A percentile compares a stretch with the other conserved stretches of the same genome.
Conservation (phyloP, 2,888 invertebrate species). For the Cerastis rubricosa region DNA sequence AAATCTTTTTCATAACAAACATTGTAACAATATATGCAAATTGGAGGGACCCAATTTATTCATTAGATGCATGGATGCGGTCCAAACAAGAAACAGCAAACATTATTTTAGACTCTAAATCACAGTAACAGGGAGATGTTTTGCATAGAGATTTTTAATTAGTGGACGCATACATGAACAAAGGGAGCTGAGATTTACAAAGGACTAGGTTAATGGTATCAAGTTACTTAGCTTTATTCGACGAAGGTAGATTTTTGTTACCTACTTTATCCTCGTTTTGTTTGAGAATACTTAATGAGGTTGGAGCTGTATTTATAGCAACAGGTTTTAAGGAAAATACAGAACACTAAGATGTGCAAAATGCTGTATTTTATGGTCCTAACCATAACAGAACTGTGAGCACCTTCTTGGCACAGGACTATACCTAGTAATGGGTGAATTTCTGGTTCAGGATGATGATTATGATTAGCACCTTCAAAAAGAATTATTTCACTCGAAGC, state of each 20-base stretch:
- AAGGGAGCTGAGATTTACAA: conserved; percentile 27
- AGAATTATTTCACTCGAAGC: not conserved
- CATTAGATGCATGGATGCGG: conserved; percentile 68
- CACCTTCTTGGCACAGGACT: too few relatives aligned
- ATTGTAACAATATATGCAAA: conserved; percentile 66
- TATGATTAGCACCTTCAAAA: not conserved
- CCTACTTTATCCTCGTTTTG: conserved; percentile 12
- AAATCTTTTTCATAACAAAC: conserved; percentile 40
- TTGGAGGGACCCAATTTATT: conserved; percentile 72
- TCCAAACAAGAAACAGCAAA: conserved; percentile 63
- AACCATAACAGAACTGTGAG: not conserved
- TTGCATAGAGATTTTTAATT: conserved; percentile 59
- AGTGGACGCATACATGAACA: conserved; percentile 50
- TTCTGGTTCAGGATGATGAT: too few relatives aligned
- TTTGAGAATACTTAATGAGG: conserved; percentile 4
- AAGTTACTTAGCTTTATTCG: conserved; percentile 26
- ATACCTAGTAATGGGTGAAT: too few relatives aligned
- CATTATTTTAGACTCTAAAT: conserved; percentile 63
- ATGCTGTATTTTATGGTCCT: not conserved
- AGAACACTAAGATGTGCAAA: not conserved
- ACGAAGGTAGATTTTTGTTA: conserved; percentile 16
- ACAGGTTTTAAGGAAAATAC: not conserved
- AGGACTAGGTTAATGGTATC: conserved; percentile 27
- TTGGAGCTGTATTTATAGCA: not conserved
- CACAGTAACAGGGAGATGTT: conserved; percentile 61